phyloP scores from a whole-genome alignment of 2,113 vertebrate genomes.

The Hippocampus abdominalis region DNA sequence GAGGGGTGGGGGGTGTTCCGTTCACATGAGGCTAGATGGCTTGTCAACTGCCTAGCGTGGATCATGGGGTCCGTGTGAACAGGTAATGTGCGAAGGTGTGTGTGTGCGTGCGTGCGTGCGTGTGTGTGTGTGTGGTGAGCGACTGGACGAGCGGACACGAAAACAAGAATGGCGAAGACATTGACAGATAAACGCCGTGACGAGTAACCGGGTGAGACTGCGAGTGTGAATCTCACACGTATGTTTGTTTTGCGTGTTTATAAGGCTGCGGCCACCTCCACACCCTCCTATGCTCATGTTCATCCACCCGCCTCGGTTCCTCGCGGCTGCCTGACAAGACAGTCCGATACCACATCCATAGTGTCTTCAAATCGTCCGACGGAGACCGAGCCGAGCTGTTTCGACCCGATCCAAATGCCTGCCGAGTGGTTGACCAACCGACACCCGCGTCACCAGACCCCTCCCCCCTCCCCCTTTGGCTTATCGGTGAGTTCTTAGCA shows the following conservation, averaged over 20 bases:
- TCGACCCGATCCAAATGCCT: slow-evolving; percentile 33
- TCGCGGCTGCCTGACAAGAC: slow-evolving; percentile 47
- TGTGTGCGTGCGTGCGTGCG: too few relatives aligned
- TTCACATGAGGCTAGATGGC: slow-evolving; percentile 6
- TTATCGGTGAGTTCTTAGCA: slow-evolving; percentile 77
- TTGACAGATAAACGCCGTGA: slow-evolving; percentile 11
- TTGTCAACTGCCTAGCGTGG: slow-evolving; percentile 20
- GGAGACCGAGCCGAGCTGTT: slow-evolving; percentile 25
- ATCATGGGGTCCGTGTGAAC: slow-evolving; percentile 25
- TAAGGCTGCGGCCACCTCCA: slow-evolving; percentile 41
- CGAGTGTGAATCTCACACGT: slow-evolving; percentile 31
- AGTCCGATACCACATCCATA: slow-evolving; percentile 44
- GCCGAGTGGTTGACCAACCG: slow-evolving; percentile 10
- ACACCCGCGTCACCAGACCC: neutral
- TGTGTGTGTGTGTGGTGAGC: neutral
- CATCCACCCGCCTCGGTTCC: slow-evolving; percentile 26
- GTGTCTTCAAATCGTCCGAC: slow-evolving; percentile 38
- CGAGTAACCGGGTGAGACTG: slow-evolving; percentile 23
- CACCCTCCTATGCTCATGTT: slow-evolving; percentile 32
- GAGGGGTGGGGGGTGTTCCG: slow-evolving; percentile 9
- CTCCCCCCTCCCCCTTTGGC: slow-evolving; percentile 6
- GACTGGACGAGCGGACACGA: neutral
- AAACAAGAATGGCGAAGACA: neutral
- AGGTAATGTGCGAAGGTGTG: slow-evolving; percentile 2
- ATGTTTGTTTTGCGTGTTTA: slow-evolving; percentile 18